Evolutionary conservation across 2,797 vertebrate genomes (phyloP).

Genomic region (Sebastes melanostomus): DNA sequence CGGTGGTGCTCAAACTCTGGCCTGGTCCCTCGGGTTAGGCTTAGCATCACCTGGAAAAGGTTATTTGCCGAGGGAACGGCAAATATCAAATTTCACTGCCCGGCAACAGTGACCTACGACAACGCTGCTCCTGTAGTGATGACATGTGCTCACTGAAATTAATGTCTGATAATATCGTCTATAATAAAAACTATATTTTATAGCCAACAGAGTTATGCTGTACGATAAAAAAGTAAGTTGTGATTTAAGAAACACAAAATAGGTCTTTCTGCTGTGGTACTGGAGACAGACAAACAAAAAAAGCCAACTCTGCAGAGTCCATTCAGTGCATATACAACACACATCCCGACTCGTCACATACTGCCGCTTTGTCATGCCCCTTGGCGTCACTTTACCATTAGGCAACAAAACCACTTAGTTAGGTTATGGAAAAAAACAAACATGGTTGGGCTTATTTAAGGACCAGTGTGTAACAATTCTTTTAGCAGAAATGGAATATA

Average conservation of each 20-base stretch:
- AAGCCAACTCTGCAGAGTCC: neutral
- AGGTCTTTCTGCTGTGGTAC: neutral
- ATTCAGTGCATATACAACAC: neutral
- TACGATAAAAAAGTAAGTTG: neutral
- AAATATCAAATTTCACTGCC: slow-evolving; percentile 30
- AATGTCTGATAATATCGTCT: neutral
- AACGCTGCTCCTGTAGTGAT: neutral
- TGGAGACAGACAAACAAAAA: neutral
- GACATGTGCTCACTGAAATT: slow-evolving; percentile 15
- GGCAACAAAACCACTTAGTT: no score
- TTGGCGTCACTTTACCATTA: no score
- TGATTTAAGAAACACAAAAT: neutral
- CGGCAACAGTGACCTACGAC: slow-evolving; percentile 18
- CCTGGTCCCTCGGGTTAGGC: slow-evolving; percentile 18
- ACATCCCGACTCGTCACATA: no score
- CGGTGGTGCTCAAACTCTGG: slow-evolving; percentile 41
- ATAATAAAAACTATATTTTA: neutral
- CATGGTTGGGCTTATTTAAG: no score
- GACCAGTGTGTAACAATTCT: no score
- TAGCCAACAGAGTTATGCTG: neutral
- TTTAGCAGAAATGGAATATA: no score
- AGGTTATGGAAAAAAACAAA: no score
- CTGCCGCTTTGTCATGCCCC: no score
- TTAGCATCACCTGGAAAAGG: slow-evolving; percentile 41
- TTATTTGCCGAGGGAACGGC: slow-evolving; percentile 24